Evolutionary conservation across 2,113 vertebrate species (phyloP), one percentile per base, ranked within the genome.

Genomic region (Pholis gunnellus): DNA sequence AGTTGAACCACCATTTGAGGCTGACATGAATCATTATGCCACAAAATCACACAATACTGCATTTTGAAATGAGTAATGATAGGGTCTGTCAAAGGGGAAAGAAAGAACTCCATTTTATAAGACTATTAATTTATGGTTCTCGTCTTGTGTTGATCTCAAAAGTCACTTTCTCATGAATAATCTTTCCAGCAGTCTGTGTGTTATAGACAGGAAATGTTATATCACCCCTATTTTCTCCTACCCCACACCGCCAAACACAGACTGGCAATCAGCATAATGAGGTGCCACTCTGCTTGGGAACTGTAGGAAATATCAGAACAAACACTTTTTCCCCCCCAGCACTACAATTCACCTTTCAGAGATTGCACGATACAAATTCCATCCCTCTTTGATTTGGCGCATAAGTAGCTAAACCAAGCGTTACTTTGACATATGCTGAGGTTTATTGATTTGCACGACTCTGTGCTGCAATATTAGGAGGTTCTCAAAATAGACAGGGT

Each of bases 221-320:
- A 69, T 59, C 67, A 20, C 66, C 25, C 44, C 15, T 54, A 3
- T 48, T 46, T 59, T 61, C 7, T 52, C 54, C 34, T 18, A 61
- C 63, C 69, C 54, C 42, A 78, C 75, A 66, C 50, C 1, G 15
- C 20, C 60, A 64, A 2, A 81, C 69, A 68, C 69, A 89, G 46
- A 70, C 77, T 64, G 60, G 67, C 83, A 85, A 77, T 80, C 75
- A 85, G 22, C 83, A 81, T 87, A 91, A 91, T 84, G 75, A 93
- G 82, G 66, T 84, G 82, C 61, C 83, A 75, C 69, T 81, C 78
- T 81, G 73, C 59, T 84, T 66, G 38, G 79, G 31, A 88, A 75
- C 83, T 69, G 84, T 63, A 52, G 77, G 64, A 82, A 78, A 85
- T 81, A 77, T 81, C 60, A 78, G 69, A 82, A 75, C 70, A 83